Evolutionary conservation across 1,140 invertebrate species (phyloP).

Genomic region (Caerostris darwini): DNA sequence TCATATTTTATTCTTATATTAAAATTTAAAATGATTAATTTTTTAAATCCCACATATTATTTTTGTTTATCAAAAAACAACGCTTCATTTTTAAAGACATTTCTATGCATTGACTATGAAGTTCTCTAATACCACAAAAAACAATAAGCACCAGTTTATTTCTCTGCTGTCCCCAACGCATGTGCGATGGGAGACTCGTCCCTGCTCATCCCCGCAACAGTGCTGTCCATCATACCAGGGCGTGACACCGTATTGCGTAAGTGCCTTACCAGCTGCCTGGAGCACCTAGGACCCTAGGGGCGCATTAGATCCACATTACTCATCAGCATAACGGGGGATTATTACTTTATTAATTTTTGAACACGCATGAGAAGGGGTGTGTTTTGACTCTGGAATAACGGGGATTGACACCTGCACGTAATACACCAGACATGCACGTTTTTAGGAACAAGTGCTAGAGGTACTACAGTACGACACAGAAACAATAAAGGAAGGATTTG

Average conservation of each 20-base stretch:
- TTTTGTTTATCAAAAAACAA: too few relatives aligned
- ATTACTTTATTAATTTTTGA: conserved; percentile 79
- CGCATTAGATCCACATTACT: conserved; percentile 76
- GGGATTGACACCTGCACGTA: conserved; percentile 66
- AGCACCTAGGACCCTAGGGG: conserved; percentile 51
- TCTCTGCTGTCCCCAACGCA: background rate
- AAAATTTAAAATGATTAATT: too few relatives aligned
- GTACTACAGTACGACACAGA: background rate
- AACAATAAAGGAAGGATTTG: too few relatives aligned
- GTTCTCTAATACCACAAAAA: background rate
- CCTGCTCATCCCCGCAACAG: conserved; percentile 10
- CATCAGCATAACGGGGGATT: conserved; percentile 75
- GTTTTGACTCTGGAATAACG: conserved; percentile 37
- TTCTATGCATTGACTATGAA: background rate
- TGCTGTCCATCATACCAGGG: conserved; percentile 61
- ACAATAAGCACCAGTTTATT: background rate
- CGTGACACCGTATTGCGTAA: conserved; percentile 74
- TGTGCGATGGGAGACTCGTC: background rate
- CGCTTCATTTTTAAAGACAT: too few relatives aligned
- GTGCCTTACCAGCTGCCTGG: conserved; percentile 72
- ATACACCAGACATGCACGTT: background rate
- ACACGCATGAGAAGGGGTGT: conserved; percentile 51
- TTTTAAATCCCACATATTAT: too few relatives aligned
- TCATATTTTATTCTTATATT: too few relatives aligned
- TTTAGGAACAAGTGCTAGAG: background rate